Evolutionary conservation across 37 sponge, comb jelly and placozoan genomes (phyloP).

Genomic region (Aphrocallistes beatrix): DNA sequence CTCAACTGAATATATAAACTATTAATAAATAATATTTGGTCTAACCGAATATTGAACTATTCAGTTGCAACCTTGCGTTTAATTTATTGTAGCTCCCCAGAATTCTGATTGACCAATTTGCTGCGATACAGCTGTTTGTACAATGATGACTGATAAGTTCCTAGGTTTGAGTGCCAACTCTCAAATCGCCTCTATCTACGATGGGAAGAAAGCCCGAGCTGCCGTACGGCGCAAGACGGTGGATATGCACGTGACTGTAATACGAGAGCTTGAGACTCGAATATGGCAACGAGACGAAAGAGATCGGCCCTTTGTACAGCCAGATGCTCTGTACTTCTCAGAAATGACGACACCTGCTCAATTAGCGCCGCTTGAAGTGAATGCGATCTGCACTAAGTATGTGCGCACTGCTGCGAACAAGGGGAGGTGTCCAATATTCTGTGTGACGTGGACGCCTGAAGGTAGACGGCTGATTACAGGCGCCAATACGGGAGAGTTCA

Average conservation of each 20-base stretch:
- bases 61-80: too few relatives aligned
- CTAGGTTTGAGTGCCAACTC: not conserved
- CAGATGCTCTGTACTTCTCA: constrained; percentile 44
- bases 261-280: constrained; percentile 69
- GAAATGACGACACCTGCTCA: constrained; percentile 51
- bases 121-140: too few relatives aligned
- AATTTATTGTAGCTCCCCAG: too few relatives aligned
- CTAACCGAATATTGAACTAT: too few relatives aligned
- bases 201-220: not conserved
- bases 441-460: constrained; percentile 87
- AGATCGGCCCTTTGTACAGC: constrained; percentile 59
- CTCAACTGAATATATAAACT: too few relatives aligned
- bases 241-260: constrained; percentile 63
- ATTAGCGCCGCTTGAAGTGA: constrained; percentile 48
- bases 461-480: constrained; percentile 86
- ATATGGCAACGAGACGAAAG: constrained; percentile 64
- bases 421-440: constrained; percentile 80
- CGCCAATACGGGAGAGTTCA: constrained; percentile 86
- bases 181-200: not conserved
- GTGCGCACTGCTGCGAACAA: constrained; percentile 74
- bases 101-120: too few relatives aligned
- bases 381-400: constrained; percentile 80
- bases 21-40: too few relatives aligned
- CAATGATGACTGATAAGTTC: not conserved
- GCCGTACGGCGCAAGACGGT: constrained; percentile 45